phyloP scores from a whole-genome alignment of 2,797 vertebrate species.

The Hoplostethus atlanticus region DNA sequence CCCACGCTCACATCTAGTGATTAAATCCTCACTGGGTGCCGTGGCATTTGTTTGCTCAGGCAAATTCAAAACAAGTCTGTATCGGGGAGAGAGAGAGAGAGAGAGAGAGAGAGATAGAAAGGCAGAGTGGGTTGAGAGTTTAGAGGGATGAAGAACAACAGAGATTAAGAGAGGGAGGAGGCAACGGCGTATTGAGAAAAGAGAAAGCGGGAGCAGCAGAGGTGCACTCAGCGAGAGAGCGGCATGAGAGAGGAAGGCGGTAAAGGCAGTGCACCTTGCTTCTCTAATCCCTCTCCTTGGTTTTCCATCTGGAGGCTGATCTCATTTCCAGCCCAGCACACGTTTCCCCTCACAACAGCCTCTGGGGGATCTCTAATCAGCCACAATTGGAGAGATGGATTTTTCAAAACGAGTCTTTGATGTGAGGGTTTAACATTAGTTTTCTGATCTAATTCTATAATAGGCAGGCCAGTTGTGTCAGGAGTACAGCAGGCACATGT shows the following conservation, averaged over 20 bases:
- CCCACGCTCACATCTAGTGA: slow-evolving; percentile 39
- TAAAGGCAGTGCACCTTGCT: slow-evolving; percentile 43
- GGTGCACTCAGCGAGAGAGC: slow-evolving; percentile 21
- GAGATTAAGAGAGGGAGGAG: neutral
- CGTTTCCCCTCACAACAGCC: slow-evolving; percentile 49
- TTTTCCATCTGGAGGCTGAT: slow-evolving; percentile 43
- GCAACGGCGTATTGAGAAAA: slow-evolving; percentile 23
- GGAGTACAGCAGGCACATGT: slow-evolving; percentile 31
- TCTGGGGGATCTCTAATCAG: slow-evolving; percentile 72
- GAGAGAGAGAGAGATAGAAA: neutral
- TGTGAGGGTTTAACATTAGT: slow-evolving; percentile 72
- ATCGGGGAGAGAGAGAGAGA: slow-evolving; percentile 18
- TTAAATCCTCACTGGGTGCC: slow-evolving; percentile 30
- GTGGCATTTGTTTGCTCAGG: slow-evolving; percentile 36
- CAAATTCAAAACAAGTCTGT: slow-evolving; percentile 34
- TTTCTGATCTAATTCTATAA: slow-evolving; percentile 77
- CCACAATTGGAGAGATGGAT: slow-evolving; percentile 73
- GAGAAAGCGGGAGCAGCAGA: slow-evolving; percentile 14
- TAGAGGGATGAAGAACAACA: slow-evolving; percentile 6
- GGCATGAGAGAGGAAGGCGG: slow-evolving; percentile 34
- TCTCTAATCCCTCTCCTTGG: slow-evolving; percentile 44
- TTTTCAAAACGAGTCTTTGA: slow-evolving; percentile 77
- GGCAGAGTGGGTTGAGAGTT: slow-evolving; percentile 34
- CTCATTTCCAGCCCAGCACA: slow-evolving; percentile 64
- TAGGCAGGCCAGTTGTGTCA: slow-evolving; percentile 54